Conservation (phyloP, 2,113 vertebrate species). For the Alaudala cheleensis region DNA sequence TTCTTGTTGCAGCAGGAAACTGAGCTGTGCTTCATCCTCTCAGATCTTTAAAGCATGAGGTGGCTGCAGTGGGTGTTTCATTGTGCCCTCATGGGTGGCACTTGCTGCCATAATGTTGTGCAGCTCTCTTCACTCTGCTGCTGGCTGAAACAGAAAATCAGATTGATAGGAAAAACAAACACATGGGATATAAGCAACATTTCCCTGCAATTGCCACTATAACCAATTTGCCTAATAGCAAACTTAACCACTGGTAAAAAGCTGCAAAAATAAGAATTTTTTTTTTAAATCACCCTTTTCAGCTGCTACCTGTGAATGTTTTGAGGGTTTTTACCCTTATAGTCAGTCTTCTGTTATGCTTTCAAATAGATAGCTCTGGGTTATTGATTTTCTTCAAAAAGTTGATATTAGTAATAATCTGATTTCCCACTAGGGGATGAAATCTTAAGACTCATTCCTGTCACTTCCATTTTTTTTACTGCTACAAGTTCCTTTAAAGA, state of each 20-base stretch:
- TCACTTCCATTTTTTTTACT: background rate
- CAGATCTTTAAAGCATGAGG: background rate
- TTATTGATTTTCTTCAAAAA: background rate
- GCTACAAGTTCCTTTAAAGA: background rate
- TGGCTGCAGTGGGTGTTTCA: background rate
- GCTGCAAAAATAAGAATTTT: background rate
- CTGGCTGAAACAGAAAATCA: background rate
- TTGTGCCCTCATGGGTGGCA: background rate
- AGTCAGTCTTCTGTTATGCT: background rate
- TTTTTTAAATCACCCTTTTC: background rate
- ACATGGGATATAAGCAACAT: background rate
- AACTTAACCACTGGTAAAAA: background rate
- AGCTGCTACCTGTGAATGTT: background rate
- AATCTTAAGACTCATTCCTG: background rate
- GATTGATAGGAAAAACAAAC: background rate
- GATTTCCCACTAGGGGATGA: background rate
- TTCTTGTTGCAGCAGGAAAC: background rate
- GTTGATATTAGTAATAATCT: background rate
- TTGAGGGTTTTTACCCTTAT: rapidly evolving
- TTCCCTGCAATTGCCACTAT: background rate
- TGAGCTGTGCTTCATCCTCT: background rate
- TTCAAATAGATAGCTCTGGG: background rate
- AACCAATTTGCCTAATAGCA: background rate
- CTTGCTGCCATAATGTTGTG: background rate
- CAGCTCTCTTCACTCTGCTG: background rate